These are phyloP conservation scores for Eupristina koningsbergeri DNA, from an alignment of 1,140 invertebrate species.

Conservation along the genomic window DNA sequence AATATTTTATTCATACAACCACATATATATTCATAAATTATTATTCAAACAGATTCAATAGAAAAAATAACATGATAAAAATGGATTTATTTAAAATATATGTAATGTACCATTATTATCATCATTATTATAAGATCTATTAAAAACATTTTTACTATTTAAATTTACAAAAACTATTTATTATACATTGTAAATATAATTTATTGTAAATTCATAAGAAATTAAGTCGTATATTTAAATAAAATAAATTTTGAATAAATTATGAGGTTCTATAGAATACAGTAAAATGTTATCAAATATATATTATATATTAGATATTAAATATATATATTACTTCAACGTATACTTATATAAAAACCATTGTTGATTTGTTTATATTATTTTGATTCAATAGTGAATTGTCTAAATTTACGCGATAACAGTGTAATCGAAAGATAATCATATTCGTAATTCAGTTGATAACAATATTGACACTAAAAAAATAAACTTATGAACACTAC, in stretches of 20 bases:
- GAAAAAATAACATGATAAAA: too few species aligned
- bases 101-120: too few species aligned
- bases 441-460: constrained; percentile 22
- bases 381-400: constrained; percentile 19
- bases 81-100: too few species aligned
- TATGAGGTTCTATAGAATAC: neutral
- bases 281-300: neutral
- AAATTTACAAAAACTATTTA: neutral
- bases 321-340: neutral
- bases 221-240: neutral
- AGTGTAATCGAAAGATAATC: neutral
- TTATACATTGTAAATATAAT: neutral
- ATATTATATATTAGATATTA: too few species aligned
- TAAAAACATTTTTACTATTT: too few species aligned
- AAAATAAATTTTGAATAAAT: neutral
- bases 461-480: constrained; percentile 11
- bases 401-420: neutral
- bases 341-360: neutral
- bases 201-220: neutral
- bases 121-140: too few species aligned
- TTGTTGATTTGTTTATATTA: neutral
- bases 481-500: neutral
- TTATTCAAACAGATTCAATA: too few species aligned
- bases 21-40: too few species aligned
- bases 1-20: too few species aligned